A percentile compares a stretch with the other conserved stretches of the same genome.
Conservation (phyloP, 2,888 invertebrate genomes). For the Archips crataeganus region DNA sequence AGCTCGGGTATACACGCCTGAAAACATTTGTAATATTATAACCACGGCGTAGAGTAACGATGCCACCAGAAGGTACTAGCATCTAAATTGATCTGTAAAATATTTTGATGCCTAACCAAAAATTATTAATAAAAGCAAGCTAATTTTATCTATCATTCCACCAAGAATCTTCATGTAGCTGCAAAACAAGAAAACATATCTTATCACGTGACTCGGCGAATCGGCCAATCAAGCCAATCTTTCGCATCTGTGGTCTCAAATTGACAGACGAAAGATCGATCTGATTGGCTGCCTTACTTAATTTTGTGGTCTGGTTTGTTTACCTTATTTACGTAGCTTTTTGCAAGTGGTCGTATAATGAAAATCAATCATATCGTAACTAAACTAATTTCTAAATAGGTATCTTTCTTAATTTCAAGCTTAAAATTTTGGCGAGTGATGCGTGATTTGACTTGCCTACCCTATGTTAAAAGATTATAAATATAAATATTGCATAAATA, state of each 20-base stretch:
- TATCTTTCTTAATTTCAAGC: too few species aligned
- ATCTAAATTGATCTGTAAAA: neutral
- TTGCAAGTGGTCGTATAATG: too few species aligned
- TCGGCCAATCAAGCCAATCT: neutral
- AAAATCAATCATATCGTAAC: too few species aligned
- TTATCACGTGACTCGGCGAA: neutral
- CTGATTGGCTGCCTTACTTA: neutral
- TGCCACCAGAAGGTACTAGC: neutral
- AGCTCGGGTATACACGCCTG: slow-evolving; percentile 78
- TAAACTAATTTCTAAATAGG: too few species aligned
- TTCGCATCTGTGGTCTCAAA: slow-evolving; percentile 4
- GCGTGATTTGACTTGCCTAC: too few species aligned
- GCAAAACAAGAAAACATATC: neutral
- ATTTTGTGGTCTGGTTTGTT: neutral
- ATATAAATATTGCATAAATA: too few species aligned
- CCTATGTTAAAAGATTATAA: too few species aligned
- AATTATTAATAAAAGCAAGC: neutral
- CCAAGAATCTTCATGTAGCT: neutral
- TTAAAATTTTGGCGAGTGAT: too few species aligned
- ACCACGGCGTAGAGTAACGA: neutral
- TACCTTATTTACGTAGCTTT: neutral
- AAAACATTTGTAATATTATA: slow-evolving; percentile 48
- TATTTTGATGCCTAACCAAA: neutral
- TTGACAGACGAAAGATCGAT: slow-evolving; percentile 2
- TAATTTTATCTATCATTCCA: neutral